Evolutionary conservation across 2,797 vertebrate genomes (phyloP).

Genomic region (Microctenopoma lineatum): DNA sequence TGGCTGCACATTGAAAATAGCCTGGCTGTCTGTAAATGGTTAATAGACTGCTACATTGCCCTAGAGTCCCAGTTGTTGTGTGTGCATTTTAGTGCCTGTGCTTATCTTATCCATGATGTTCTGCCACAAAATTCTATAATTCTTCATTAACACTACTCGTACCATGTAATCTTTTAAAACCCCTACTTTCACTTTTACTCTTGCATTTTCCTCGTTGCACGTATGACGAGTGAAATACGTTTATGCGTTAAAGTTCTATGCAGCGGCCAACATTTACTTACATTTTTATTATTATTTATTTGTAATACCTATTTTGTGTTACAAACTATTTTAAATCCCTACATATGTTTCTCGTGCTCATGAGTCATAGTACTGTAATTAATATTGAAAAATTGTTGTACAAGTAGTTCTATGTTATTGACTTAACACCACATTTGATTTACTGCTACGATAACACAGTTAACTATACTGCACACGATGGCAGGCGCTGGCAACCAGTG

Average conservation of each 20-base stretch:
- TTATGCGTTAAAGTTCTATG: neutral
- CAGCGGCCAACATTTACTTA: neutral
- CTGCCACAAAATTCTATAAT: conserved; percentile 11
- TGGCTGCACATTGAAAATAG: conserved; percentile 70
- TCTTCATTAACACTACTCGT: conserved; percentile 8
- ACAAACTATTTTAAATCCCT: neutral
- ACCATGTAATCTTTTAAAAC: conserved; percentile 12
- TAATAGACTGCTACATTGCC: conserved; percentile 49
- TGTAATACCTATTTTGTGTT: neutral
- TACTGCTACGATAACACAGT: no score
- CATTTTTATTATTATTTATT: no score
- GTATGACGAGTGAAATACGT: conserved; percentile 1
- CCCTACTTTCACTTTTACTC: neutral
- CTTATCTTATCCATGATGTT: conserved; percentile 33
- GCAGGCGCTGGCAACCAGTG: no score
- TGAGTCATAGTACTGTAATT: neutral
- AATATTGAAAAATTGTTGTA: neutral
- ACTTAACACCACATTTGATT: no score
- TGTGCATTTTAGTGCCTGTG: conserved; percentile 44
- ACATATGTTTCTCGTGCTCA: neutral
- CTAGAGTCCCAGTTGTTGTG: conserved; percentile 3
- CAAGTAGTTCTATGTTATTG: no score
- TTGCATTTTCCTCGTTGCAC: neutral
- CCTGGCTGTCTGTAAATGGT: conserved; percentile 51
- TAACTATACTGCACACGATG: no score